Base-by-base conservation (phyloP, 2,113 vertebrate species). In the Hyperoodon ampullatus region DNA sequence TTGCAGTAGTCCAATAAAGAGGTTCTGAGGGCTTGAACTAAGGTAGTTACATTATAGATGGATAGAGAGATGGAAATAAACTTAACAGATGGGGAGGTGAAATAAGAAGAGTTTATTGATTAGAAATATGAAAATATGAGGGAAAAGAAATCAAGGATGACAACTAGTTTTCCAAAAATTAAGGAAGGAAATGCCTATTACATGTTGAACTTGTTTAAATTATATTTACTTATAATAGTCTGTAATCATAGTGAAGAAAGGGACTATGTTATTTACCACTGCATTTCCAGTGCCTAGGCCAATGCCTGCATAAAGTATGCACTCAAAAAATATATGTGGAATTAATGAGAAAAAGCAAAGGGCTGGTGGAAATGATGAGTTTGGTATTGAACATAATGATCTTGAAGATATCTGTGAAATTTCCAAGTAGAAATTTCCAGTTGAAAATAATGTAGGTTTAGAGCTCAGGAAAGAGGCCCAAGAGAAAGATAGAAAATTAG, bases 271-370 rank as follows among this genome's bases (percentile, higher is more conserved):
- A 80, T 53, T 85, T 61, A 47, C 33, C 23, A 65, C 24, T 81
- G 68, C n/a, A 70, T 63, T 78, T 74, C 66, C 24, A 63, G n/a
- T 50, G 15, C 7, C 39, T 74, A 61, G 14, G 42, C 10, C 30
- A 83, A 33, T 55, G 35, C 23, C 42, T 88, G 88, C 68, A 44
- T 21, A 95, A 65, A 83, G n/a, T 61, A 5, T 83, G 6, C 5
- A 30, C 6, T 70, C 81, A 77, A 50, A 71, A 83, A 93, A 44
- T 33, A 61, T 5, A 78, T 28, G 44, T 71, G 15, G 33, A 90
- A 80, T 80, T 93, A 39, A 77, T 44, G n/a, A 95, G 75, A 83
- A 95, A 94, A 93, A 75, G 30, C 16, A 50, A 91, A 7, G 5
- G 18, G 53, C n/a, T 78, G 24, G n/a, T 53, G 18, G 44, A 90